Percentiles rank a stretch among this genome's conserved stretches.
phyloP scores from a whole-genome alignment of 2,888 invertebrate genomes.

The Coecobrya sp. region DNA sequence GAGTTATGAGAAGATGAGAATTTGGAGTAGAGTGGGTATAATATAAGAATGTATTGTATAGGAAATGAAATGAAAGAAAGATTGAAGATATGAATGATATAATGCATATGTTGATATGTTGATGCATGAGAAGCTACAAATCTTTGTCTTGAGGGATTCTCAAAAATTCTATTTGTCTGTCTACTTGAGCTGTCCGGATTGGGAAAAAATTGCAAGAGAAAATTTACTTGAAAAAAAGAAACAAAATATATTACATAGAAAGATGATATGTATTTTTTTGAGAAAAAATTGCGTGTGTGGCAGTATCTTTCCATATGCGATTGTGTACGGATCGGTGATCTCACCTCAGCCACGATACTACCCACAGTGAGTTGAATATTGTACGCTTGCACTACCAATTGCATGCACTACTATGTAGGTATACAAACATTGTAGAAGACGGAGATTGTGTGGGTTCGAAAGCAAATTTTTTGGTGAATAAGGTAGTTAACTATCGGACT shows the following conservation, averaged over 20 bases:
- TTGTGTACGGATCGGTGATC: conserved; percentile 71
- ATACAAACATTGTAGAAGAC: background rate
- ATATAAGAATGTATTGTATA: background rate
- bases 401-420: background rate
- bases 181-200: conserved; percentile 40
- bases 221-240: background rate
- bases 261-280: conserved; percentile 38
- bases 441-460: conserved; percentile 41
- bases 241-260: background rate
- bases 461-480: conserved; percentile 24
- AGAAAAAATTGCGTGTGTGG: conserved; percentile 63
- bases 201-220: conserved; percentile 29
- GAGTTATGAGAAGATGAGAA: conserved; percentile 4
- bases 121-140: conserved; percentile 45
- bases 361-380: conserved; percentile 24
- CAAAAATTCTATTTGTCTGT: conserved; percentile 37
- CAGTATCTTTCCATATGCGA: conserved; percentile 51
- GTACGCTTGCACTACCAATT: conserved; percentile 37
- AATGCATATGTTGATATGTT: conserved; percentile 26
- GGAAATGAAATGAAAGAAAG: background rate
- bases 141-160: conserved; percentile 55
- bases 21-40: background rate
- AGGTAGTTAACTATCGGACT: conserved; percentile 49
- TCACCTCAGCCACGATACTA: conserved; percentile 22
- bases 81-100: conserved; percentile 14